Evolutionary conservation across 2,113 vertebrate species (phyloP), one percentile per base, ranked within the genome.

Genomic region (Panthera tigris): DNA sequence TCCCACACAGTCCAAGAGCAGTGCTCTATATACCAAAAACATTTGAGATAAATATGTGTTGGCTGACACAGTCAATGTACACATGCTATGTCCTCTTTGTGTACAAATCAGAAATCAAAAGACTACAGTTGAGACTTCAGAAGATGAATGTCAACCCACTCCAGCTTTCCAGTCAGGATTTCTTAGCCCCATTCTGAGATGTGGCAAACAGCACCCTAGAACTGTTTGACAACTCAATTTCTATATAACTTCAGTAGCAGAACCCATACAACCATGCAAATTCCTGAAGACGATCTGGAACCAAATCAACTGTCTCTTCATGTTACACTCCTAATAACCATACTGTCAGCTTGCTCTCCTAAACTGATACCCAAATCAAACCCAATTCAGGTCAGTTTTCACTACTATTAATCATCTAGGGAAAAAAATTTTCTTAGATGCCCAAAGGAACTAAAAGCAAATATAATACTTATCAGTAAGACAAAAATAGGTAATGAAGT

Each of bases 401-500:
- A 76, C 39, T 48, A n/a, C 14, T 66, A 65, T 85, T 78, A 86
- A 39, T 52, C 82, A 50, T n/a, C 36, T 14, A 41, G 21, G 29
- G 39, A 82, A 89, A 83, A 50, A 23, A 90, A 15, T 78, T 76
- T 84, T 33, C 61, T 93, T 63, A 81, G 33, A 52, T 66, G 16
- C 7, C 27, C n/a, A 39, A 87, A 93, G 14, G 29, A 61, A 45
- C 33, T 89, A 95, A 39, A 25, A 95, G 45, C 78, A 96, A 95
- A 85, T 61, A 25, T 7, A 88, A 85, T 29, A 81, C 4, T 66
- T 73, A 90, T 29, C 19, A 48, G 33, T 73, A 88, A 88, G n/a
- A 39, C 27, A 94, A 94, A 97, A 65, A 41, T 48, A 91, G 3
- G 74, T 65, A 96, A 84, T 52, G n/a, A 95, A 52, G 29, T 8